Evolutionary conservation across 2,888 invertebrate species (phyloP).

Genomic region (Zhuqinia jingwanae): DNA sequence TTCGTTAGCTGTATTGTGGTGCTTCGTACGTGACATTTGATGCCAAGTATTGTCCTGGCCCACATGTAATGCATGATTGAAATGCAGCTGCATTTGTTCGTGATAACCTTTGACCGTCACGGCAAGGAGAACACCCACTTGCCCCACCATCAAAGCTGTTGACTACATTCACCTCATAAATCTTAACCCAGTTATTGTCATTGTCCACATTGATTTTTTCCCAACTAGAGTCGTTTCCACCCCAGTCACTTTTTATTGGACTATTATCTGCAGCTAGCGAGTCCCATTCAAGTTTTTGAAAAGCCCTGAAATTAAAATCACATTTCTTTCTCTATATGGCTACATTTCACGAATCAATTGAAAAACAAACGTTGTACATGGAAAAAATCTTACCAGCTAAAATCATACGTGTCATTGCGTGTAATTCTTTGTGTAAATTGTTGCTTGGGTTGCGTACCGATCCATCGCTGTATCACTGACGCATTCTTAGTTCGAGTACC

Average conservation of each 20-base stretch:
- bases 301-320: slow-evolving; percentile 80
- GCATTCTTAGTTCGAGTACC: slow-evolving; percentile 81
- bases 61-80: slow-evolving; percentile 74
- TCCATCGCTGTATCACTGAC: slow-evolving; percentile 81
- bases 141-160: slow-evolving; percentile 84
- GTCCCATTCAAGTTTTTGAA: slow-evolving; percentile 81
- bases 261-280: slow-evolving; percentile 56
- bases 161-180: slow-evolving; percentile 83
- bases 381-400: slow-evolving; percentile 81
- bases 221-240: slow-evolving; percentile 56
- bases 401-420: slow-evolving; percentile 81
- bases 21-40: slow-evolving; percentile 14
- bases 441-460: slow-evolving; percentile 80
- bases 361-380: too few species aligned
- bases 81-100: slow-evolving; percentile 45
- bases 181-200: slow-evolving; percentile 81
- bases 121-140: slow-evolving; percentile 82
- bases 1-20: too few species aligned
- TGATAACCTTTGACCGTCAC: slow-evolving; percentile 80
- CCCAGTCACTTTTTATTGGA: slow-evolving; percentile 55
- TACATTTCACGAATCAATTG: not conserved
- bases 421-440: slow-evolving; percentile 81
- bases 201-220: slow-evolving; percentile 58
- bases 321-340: not conserved
- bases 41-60: slow-evolving; percentile 72